phyloP scores from a whole-genome alignment of 1,140 invertebrate species.

The Lepeophtheirus salmonis region DNA sequence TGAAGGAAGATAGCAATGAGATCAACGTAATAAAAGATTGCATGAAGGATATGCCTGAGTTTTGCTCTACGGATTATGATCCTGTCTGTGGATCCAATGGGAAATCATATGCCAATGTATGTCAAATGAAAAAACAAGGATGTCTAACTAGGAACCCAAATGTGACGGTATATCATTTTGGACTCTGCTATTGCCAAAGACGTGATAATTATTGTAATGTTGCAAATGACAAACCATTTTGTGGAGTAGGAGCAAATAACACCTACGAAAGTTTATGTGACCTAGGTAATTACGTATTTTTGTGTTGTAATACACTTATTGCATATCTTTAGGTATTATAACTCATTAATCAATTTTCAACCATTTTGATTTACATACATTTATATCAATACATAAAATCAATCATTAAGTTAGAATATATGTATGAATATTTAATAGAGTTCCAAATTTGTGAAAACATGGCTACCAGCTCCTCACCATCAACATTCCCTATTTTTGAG shows the following conservation, averaged over 20 bases:
- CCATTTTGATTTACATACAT: no score
- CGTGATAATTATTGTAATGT: not conserved
- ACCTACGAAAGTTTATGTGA: not conserved
- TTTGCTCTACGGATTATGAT: slow-evolving; percentile 32
- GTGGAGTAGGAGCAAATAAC: not conserved
- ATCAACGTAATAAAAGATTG: not conserved
- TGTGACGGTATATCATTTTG: not conserved
- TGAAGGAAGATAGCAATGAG: not conserved
- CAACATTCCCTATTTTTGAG: not conserved
- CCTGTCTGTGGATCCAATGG: slow-evolving; percentile 37
- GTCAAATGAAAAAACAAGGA: not conserved
- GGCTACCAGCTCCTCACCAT: not conserved
- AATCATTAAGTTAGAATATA: no score
- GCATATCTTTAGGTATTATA: no score
- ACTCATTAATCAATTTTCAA: no score
- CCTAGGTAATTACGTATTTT: not conserved
- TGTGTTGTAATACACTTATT: no score
- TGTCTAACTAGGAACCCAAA: not conserved
- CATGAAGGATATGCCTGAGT: slow-evolving; percentile 28
- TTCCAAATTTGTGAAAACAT: not conserved
- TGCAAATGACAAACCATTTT: not conserved
- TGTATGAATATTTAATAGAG: not conserved
- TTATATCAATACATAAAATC: no score
- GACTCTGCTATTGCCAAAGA: not conserved
- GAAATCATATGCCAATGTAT: slow-evolving; percentile 31